Evolutionary conservation across 1,140 invertebrate genomes (phyloP).

Genomic region (Lerema accius): DNA sequence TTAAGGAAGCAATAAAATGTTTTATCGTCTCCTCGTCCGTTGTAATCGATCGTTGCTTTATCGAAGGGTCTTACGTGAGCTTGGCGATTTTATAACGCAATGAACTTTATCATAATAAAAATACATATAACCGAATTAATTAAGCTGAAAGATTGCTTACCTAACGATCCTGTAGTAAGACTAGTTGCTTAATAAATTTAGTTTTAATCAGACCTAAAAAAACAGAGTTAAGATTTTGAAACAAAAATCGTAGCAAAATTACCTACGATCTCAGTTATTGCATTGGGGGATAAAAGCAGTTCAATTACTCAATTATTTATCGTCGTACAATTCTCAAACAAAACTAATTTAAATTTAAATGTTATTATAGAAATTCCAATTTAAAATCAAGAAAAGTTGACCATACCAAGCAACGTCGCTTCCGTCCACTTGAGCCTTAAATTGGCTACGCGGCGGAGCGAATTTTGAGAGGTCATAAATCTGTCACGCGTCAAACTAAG

Average conservation of each 20-base stretch:
- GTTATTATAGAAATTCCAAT: not conserved
- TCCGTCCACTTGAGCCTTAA: conserved; percentile 20
- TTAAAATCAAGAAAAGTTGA: conserved; percentile 2
- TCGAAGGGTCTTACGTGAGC: conserved; percentile 12
- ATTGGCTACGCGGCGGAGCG: conserved; percentile 42
- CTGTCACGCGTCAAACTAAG: conserved; percentile 78
- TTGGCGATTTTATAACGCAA: not conserved
- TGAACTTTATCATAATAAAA: too few relatives aligned
- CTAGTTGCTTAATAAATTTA: too few relatives aligned
- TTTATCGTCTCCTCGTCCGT: conserved; percentile 45
- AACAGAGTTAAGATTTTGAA: too few relatives aligned
- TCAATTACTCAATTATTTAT: too few relatives aligned
- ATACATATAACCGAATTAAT: too few relatives aligned
- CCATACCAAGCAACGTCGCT: conserved; percentile 5
- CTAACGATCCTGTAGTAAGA: too few relatives aligned
- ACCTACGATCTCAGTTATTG: too few relatives aligned
- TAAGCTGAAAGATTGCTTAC: too few relatives aligned
- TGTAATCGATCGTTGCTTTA: conserved; percentile 35
- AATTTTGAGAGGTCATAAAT: conserved; percentile 76
- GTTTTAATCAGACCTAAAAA: too few relatives aligned
- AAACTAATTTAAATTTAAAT: not conserved
- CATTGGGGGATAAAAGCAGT: too few relatives aligned
- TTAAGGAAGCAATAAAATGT: conserved; percentile 59
- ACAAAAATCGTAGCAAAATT: too few relatives aligned
- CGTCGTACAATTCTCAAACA: too few relatives aligned